phyloP scores from a whole-genome alignment of 2,113 vertebrate genomes.

The Neoarius graeffei region DNA sequence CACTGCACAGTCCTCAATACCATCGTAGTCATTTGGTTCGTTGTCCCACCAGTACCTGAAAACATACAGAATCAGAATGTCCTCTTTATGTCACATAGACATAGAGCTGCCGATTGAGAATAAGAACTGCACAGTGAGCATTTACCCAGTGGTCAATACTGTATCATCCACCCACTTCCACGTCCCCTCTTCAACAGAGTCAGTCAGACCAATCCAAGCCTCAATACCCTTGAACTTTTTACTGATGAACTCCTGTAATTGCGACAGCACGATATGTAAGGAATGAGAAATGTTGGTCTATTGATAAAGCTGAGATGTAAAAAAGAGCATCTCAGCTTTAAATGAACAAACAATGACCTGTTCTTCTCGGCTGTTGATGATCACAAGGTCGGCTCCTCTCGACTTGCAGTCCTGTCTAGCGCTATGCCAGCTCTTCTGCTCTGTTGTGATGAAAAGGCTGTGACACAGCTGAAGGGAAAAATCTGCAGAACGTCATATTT shows the following conservation, averaged over 20 bases:
- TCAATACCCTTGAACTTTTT: not conserved
- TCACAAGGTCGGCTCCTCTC: not conserved
- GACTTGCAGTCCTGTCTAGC: not conserved
- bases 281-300: not conserved
- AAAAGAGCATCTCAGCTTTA: not conserved
- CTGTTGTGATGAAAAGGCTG: not conserved
- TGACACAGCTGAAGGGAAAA: not conserved
- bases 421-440: not conserved
- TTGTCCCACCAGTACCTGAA: not conserved
- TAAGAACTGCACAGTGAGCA: not conserved
- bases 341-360: not conserved
- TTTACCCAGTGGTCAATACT: not conserved
- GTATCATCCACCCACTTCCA: not conserved
- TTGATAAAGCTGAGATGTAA: not conserved
- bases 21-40: not conserved
- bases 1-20: not conserved
- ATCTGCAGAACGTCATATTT: not conserved
- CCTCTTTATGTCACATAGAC: not conserved
- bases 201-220: not conserved
- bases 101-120: not conserved
- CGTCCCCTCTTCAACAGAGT: not conserved
- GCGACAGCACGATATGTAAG: not conserved
- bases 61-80: not conserved
- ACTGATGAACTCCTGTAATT: not conserved
- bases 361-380: not conserved